A percentile compares a stretch with the other conserved stretches of the same genome.
phyloP scores from a whole-genome alignment of 2,797 vertebrate species.

The Chanos chanos region DNA sequence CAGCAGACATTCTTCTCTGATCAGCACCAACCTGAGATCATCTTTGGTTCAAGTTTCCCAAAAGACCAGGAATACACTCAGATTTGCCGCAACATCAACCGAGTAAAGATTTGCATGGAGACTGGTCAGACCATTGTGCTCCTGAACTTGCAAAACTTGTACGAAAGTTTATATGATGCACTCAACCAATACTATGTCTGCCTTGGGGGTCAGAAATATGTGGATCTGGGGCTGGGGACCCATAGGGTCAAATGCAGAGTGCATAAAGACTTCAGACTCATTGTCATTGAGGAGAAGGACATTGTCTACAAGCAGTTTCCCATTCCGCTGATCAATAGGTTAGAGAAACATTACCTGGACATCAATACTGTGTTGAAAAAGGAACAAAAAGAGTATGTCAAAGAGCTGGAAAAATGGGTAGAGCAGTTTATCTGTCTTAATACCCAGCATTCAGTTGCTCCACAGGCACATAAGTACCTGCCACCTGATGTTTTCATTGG shows the following conservation, averaged over 20 bases:
- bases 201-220: conserved; percentile 92
- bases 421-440: conserved; percentile 58
- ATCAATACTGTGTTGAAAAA: conserved; percentile 80
- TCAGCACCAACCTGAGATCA: conserved; percentile 83
- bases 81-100: conserved; percentile 93
- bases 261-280: conserved; percentile 83
- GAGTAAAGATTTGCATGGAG: conserved; percentile 97
- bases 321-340: conserved; percentile 92
- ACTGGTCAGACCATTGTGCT: conserved; percentile 88
- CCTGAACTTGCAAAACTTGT: conserved; percentile 93
- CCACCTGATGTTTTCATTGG: conserved; percentile 87
- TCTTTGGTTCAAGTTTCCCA: conserved; percentile 95
- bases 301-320: conserved; percentile 92
- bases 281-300: conserved; percentile 93
- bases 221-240: conserved; percentile 92
- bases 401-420: conserved; percentile 78
- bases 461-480: conserved; percentile 62
- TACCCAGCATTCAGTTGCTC: conserved; percentile 37
- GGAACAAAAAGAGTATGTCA: conserved; percentile 70
- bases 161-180: conserved; percentile 96
- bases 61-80: conserved; percentile 96
- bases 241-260: conserved; percentile 97
- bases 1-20: conserved; percentile 79
- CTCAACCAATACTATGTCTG: conserved; percentile 96
- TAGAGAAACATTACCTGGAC: conserved; percentile 97